Base-by-base conservation (phyloP, 2,888 invertebrate genomes). In the Heterodera filipjevi region DNA sequence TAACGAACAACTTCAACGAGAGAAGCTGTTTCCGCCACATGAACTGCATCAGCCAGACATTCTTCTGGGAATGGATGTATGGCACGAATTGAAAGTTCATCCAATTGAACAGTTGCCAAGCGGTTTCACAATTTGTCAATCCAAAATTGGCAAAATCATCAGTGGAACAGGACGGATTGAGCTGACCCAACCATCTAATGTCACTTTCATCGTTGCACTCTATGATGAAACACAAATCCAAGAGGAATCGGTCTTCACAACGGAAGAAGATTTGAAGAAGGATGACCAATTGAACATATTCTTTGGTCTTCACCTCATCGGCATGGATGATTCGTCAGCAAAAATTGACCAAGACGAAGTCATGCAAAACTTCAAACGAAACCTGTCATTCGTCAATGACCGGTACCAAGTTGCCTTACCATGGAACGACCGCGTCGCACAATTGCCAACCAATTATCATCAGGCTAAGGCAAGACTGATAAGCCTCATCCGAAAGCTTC, bases 61-160 rank as follows among this genome's bases (percentile, higher is more conserved):
- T 12, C 10, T 71, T 6, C 71, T 71, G 2, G 71, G 71, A 12
- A 32, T 71, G 27, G 32, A 71, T 14, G 14, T 71, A 0, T 71
- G 71, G 71, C 71, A 71, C 2, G 71, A 71, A 27, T 32, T 71
- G 10, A 8, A 71, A 10, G 32, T 71, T 32, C 27, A 32, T 12
- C 71, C 27, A 8, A 44, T 71, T 12, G 32, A 71, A 32, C 44
- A 30, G 8, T 16, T 71, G 49, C 71, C 71, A 3, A 71, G 71
- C 49, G 71, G 71, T 12, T 71, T 71, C 3, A 71, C 71, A 14
- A 27, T 71, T 71, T 46, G 71, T 27, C 27, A 27, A n/a, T 71
- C 71, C 6, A 27, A 10, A 32, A 27, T 71, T 27, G 71, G 71
- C 6, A 71, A 71, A 30, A 71, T 71, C 49, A 12, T 71, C n/a